Evolutionary conservation across 2,888 invertebrate genomes (phyloP).

Genomic region (Argyresthia goedartella): DNA sequence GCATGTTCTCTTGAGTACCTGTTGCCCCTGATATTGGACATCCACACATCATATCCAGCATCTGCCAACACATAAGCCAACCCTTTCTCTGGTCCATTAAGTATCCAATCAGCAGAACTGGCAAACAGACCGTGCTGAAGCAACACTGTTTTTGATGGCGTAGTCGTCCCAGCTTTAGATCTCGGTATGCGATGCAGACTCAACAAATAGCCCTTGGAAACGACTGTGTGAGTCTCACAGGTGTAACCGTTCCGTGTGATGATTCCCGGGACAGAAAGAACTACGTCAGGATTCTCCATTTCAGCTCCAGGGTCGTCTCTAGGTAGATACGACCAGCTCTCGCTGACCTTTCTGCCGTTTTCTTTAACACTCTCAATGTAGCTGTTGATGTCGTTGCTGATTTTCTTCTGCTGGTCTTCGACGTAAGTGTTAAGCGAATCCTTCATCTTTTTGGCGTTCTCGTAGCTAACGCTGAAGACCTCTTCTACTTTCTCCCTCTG

Average conservation of each 20-base stretch:
- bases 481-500: constrained; percentile 21
- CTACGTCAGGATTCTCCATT: constrained; percentile 38
- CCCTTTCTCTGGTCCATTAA: constrained; percentile 75
- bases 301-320: constrained; percentile 22
- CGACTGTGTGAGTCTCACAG: constrained; percentile 77
- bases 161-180: constrained; percentile 29
- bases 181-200: constrained; percentile 84
- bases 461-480: constrained; percentile 23
- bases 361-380: constrained; percentile 36
- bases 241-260: constrained; percentile 72
- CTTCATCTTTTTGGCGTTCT: constrained; percentile 27
- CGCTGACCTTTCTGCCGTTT: constrained; percentile 28
- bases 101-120: constrained; percentile 84
- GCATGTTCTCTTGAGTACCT: constrained; percentile 77
- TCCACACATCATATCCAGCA: constrained; percentile 83
- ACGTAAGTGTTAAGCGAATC: constrained; percentile 35
- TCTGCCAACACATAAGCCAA: constrained; percentile 77
- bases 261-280: constrained; percentile 44
- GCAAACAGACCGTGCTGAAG: constrained; percentile 86
- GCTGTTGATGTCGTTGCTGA: constrained; percentile 31
- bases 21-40: constrained; percentile 87
- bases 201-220: constrained; percentile 87
- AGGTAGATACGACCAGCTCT: constrained; percentile 32
- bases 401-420: constrained; percentile 33
- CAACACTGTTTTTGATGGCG: constrained; percentile 59